A percentile compares a stretch with the other conserved stretches of the same genome.
Conservation (phyloP, 2,113 vertebrate genomes). For the Haplochromis burtoni region DNA sequence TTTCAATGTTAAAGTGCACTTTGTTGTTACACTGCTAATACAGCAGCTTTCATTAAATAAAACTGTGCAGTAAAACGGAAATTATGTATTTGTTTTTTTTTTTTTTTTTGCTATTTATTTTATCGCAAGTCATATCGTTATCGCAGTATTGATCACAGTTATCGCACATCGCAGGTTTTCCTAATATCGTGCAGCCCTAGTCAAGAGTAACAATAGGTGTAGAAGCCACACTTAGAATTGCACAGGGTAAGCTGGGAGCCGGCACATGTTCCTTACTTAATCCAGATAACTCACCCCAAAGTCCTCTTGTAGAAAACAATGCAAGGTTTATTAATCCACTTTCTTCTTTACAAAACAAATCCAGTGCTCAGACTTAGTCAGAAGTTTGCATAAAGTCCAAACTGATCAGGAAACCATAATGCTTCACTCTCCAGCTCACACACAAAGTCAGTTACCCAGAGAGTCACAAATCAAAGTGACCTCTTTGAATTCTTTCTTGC, state of each 20-base stretch:
- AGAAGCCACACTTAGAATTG: background rate
- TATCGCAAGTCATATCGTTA: accelerated
- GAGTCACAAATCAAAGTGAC: background rate
- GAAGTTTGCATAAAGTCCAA: background rate
- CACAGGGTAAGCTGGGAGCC: background rate
- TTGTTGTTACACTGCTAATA: too few species aligned
- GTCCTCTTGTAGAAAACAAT: background rate
- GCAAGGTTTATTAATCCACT: background rate
- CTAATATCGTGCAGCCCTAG: background rate
- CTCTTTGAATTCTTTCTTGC: background rate
- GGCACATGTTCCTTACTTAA: background rate
- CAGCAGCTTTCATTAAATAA: too few species aligned
- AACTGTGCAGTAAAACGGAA: accelerated
- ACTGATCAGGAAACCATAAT: background rate
- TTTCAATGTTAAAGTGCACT: too few species aligned
- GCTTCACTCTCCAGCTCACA: background rate
- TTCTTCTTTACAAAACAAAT: background rate
- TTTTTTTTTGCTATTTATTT: background rate
- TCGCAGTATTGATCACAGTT: background rate
- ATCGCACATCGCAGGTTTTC: accelerated
- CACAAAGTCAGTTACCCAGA: accelerated
- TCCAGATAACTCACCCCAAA: background rate
- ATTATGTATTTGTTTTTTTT: background rate
- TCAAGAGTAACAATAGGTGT: background rate
- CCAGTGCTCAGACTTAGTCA: background rate